Percentiles rank a stretch among this genome's conserved stretches.
Evolutionary conservation across 2,888 invertebrate genomes (phyloP).

Genomic region (Ochropleura leucogaster): DNA sequence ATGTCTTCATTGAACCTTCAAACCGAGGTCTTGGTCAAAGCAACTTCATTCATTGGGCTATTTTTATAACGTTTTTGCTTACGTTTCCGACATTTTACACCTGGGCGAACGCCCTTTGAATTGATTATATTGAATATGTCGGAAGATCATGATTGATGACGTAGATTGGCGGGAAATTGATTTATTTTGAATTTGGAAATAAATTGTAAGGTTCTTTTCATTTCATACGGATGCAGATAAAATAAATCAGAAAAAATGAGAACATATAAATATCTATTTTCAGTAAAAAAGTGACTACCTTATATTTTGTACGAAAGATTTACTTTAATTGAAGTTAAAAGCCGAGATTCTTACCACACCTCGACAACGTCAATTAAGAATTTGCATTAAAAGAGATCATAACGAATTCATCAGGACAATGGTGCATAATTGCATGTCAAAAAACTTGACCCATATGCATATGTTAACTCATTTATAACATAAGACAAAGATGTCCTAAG

Average conservation of each 20-base stretch:
- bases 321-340: neutral
- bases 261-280: too few relatives aligned
- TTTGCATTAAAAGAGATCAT: slow-evolving; percentile 7
- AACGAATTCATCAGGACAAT: slow-evolving; percentile 8
- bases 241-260: neutral
- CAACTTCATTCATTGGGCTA: slow-evolving; percentile 59
- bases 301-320: neutral
- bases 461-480: neutral
- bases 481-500: neutral
- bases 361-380: neutral
- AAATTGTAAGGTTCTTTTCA: neutral
- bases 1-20: slow-evolving; percentile 68
- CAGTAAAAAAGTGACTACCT: too few relatives aligned
- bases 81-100: slow-evolving; percentile 55
- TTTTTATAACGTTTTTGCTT: slow-evolving; percentile 57
- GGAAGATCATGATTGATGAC: slow-evolving; percentile 24
- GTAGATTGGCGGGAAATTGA: neutral
- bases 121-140: slow-evolving; percentile 34
- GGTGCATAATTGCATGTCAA: slow-evolving; percentile 5
- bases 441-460: slow-evolving; percentile 2
- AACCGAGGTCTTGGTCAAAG: slow-evolving; percentile 65
- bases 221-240: neutral
- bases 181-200: neutral
- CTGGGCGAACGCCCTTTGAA: slow-evolving; percentile 56
- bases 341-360: neutral